These are phyloP conservation scores for Zosterops hypoxanthus DNA, from an alignment of 2,113 vertebrate genomes.

Conservation along the genomic window DNA sequence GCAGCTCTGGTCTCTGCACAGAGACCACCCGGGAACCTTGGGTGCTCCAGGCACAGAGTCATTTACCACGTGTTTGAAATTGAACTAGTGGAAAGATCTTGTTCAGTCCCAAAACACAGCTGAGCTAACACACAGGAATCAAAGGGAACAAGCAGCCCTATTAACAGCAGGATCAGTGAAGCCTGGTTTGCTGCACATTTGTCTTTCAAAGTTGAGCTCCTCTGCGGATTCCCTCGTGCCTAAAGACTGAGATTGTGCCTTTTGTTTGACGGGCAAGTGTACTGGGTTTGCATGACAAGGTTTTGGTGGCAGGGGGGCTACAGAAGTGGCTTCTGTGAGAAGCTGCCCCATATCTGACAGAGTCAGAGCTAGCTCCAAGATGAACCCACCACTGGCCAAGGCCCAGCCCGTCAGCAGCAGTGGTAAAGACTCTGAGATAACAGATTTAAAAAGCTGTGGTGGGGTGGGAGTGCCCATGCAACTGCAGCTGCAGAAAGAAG, in stretches of 20 bases:
- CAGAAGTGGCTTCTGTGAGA: not conserved
- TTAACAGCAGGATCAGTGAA: constrained; percentile 44
- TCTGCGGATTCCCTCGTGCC: not conserved
- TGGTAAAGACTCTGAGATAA: not conserved
- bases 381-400: accelerated
- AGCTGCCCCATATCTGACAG: accelerated
- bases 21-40: constrained; percentile 45
- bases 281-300: not conserved
- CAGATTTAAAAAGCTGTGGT: not conserved
- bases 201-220: constrained; percentile 40
- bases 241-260: not conserved
- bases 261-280: not conserved
- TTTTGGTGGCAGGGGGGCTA: not conserved
- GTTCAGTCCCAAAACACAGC: constrained; percentile 64
- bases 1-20: not conserved
- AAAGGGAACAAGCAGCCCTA: constrained; percentile 59
- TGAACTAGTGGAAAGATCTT: constrained; percentile 59
- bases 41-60: constrained; percentile 50
- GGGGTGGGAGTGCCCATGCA: not conserved
- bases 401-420: not conserved
- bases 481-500: not conserved
- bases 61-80: constrained; percentile 56
- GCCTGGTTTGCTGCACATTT: constrained; percentile 9
- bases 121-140: constrained; percentile 63
- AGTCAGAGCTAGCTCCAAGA: not conserved